These are phyloP conservation scores for Pristionchus fissidentatus DNA, from an alignment of 2,888 invertebrate species.

Conservation along the genomic window DNA sequence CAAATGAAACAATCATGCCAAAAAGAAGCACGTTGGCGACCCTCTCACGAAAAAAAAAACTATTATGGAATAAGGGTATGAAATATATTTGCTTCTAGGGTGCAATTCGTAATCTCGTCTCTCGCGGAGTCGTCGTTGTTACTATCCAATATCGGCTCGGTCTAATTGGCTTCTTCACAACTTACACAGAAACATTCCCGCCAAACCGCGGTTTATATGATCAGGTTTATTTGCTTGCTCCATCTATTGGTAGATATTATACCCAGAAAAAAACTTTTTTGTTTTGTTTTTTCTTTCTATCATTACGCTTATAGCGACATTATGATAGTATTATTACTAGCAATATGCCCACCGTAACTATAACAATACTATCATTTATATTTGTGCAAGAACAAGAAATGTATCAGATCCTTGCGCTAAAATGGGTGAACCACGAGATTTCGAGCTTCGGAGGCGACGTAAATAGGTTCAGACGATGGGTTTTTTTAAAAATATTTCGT, in stretches of 20 bases:
- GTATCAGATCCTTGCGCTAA: background rate
- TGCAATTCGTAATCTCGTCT: conserved; percentile 31
- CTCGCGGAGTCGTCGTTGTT: conserved; percentile 34
- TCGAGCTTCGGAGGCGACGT: background rate
- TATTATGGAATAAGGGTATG: too few species aligned
- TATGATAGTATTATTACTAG: too few species aligned
- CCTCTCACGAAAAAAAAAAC: too few species aligned
- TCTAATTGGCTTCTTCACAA: conserved; percentile 44
- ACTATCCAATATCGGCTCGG: conserved; percentile 33
- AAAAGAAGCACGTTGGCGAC: too few species aligned
- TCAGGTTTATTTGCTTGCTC: background rate
- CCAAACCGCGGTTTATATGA: conserved; percentile 24
- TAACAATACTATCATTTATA: too few species aligned
- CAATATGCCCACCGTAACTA: too few species aligned
- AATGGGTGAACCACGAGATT: conserved; percentile 41
- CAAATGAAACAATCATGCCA: background rate
- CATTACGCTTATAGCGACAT: too few species aligned
- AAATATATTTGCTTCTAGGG: background rate
- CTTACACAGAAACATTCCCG: conserved; percentile 18
- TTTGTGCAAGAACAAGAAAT: too few species aligned
- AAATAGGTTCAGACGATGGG: background rate
- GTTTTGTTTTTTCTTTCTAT: too few species aligned
- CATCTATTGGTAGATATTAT: background rate
- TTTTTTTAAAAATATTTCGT: background rate
- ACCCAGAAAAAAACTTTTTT: too few species aligned